phyloP scores from a whole-genome alignment of 1,140 invertebrate genomes.

The Stenopsyche tienmushanensis region DNA sequence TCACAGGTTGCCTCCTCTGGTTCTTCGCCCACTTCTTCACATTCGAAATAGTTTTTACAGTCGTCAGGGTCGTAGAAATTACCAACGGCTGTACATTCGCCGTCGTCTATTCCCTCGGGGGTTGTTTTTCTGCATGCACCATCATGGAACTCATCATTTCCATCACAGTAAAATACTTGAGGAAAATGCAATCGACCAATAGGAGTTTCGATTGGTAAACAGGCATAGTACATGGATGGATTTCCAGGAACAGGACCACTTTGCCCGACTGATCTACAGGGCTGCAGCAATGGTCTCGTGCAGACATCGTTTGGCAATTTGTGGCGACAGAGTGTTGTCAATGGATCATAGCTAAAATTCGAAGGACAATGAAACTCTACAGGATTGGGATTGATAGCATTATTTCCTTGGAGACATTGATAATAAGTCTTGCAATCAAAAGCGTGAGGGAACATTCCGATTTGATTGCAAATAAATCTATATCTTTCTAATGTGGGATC shows the following conservation, averaged over 20 bases:
- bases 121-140: neutral
- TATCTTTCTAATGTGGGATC: neutral
- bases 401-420: too few relatives aligned
- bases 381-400: too few relatives aligned
- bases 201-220: neutral
- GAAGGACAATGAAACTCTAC: too few relatives aligned
- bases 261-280: neutral
- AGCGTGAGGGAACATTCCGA: neutral
- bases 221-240: neutral
- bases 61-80: conserved; percentile 47
- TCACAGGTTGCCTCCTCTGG: neutral
- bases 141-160: neutral
- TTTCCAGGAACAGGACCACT: neutral
- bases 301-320: conserved; percentile 3
- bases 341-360: too few relatives aligned
- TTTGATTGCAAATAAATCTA: neutral
- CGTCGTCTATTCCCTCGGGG: neutral
- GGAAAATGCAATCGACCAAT: neutral
- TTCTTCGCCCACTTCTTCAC: neutral
- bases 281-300: neutral
- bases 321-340: conserved; percentile 4
- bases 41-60: conserved; percentile 10
- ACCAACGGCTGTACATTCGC: conserved; percentile 28
- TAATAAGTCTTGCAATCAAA: neutral
- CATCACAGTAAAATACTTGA: neutral